These are phyloP conservation scores for Petroica traversi DNA, from an alignment of 2,113 vertebrate genomes.

Conservation along the genomic window DNA sequence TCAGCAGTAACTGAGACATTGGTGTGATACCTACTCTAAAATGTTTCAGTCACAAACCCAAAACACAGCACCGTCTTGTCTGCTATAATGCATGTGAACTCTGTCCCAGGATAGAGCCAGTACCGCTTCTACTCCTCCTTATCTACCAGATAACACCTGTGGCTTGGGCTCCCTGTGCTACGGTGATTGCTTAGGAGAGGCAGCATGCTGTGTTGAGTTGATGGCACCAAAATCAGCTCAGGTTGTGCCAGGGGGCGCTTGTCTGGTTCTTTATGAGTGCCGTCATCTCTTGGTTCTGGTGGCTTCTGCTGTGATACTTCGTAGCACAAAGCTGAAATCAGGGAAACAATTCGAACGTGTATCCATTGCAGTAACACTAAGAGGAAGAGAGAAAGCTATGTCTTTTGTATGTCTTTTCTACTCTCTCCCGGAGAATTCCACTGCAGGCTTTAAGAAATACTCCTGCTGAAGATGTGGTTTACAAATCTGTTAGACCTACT, in stretches of 20 bases:
- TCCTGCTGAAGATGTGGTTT: not conserved
- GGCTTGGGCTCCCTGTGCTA: not conserved
- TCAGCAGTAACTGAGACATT: not conserved
- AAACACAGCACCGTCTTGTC: not conserved
- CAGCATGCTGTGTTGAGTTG: not conserved
- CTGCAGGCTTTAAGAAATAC: not conserved
- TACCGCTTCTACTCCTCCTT: not conserved
- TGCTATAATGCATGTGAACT: not conserved
- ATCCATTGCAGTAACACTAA: not conserved
- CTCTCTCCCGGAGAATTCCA: not conserved
- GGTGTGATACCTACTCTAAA: not conserved
- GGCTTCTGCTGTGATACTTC: not conserved
- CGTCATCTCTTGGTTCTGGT: not conserved
- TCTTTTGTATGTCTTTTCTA: not conserved
- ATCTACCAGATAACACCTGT: not conserved
- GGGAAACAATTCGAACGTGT: not conserved
- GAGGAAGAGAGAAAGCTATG: not conserved
- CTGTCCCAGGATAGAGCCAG: not conserved
- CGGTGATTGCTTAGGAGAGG: fast-evolving
- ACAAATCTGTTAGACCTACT: not conserved
- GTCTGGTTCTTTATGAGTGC: fast-evolving
- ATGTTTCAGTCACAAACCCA: not conserved
- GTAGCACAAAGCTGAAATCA: not conserved
- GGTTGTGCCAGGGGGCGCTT: not conserved
- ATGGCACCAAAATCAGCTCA: not conserved